phyloP scores from a whole-genome alignment of 2,797 vertebrate species.

The Balearica regulorum region DNA sequence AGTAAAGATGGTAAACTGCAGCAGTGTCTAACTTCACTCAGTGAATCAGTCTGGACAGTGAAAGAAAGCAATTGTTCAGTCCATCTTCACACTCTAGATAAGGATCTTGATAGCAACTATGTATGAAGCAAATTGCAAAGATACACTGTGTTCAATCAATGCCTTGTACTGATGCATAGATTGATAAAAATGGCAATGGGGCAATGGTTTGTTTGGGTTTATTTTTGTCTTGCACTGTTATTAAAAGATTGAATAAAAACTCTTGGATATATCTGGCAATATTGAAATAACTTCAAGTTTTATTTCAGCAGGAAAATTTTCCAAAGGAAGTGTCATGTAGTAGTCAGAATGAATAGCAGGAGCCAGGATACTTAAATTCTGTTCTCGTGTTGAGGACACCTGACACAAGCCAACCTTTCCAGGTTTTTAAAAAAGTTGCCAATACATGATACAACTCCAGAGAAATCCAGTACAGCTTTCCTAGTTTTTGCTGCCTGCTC shows the following conservation, averaged over 20 bases:
- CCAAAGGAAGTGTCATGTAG: not conserved
- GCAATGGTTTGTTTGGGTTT: rapidly evolving
- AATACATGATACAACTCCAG: not conserved
- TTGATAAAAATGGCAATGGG: not conserved
- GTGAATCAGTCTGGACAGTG: not conserved
- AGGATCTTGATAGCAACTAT: not conserved
- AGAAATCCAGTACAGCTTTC: not conserved
- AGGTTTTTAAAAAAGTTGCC: not conserved
- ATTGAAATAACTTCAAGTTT: not conserved
- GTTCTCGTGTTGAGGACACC: not conserved
- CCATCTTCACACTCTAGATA: not conserved
- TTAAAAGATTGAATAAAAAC: not conserved
- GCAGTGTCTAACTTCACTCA: not conserved
- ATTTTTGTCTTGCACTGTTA: not conserved
- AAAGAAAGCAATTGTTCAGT: not conserved
- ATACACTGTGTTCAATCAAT: not conserved
- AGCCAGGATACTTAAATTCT: not conserved
- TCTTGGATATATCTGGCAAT: not conserved
- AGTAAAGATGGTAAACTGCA: not conserved
- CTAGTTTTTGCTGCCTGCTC: not conserved
- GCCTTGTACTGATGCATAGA: not conserved
- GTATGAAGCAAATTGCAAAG: not conserved
- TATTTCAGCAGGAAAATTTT: not conserved
- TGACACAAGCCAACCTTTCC: not conserved
- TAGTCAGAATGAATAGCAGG: not conserved